Evolutionary conservation across 2,888 invertebrate species (phyloP).

Genomic region (Scaptomyza flava): DNA sequence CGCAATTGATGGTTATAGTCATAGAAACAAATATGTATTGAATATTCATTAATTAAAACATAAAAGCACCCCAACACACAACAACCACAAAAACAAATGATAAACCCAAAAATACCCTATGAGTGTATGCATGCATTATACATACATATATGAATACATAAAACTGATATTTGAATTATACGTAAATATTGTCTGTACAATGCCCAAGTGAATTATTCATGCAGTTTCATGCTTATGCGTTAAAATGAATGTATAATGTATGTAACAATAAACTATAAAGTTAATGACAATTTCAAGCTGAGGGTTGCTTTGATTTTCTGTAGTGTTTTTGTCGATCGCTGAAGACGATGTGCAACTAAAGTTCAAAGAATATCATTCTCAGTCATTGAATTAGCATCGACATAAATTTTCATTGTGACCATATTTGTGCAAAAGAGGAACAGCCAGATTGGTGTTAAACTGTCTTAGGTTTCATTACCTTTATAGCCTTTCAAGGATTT

Average conservation of each 20-base stretch:
- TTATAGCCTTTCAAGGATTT: too few relatives aligned
- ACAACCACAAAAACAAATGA: slow-evolving; percentile 9
- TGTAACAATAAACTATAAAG: slow-evolving; percentile 48
- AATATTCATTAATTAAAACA: slow-evolving; percentile 34
- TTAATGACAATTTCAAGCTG: slow-evolving; percentile 25
- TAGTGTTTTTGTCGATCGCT: too few relatives aligned
- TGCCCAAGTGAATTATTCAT: slow-evolving; percentile 24
- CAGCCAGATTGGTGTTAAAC: too few relatives aligned
- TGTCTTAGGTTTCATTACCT: too few relatives aligned
- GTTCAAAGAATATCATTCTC: too few relatives aligned
- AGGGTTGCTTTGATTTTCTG: slow-evolving; percentile 1
- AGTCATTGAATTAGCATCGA: not conserved
- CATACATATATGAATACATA: not conserved
- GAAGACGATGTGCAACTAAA: too few relatives aligned
- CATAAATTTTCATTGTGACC: not conserved
- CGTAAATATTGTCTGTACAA: slow-evolving; percentile 1
- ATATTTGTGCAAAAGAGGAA: not conserved
- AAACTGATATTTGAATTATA: slow-evolving; percentile 12
- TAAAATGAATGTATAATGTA: slow-evolving; percentile 32
- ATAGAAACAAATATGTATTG: slow-evolving; percentile 40
- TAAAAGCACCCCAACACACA: slow-evolving; percentile 12
- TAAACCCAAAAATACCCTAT: slow-evolving; percentile 3
- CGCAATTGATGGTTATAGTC: slow-evolving; percentile 25
- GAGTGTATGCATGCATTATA: slow-evolving; percentile 9
- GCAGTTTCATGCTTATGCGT: slow-evolving; percentile 27